These are phyloP conservation scores for Hippopotamyrus pictus DNA, from an alignment of 2,797 vertebrate genomes.

Conservation along the genomic window DNA sequence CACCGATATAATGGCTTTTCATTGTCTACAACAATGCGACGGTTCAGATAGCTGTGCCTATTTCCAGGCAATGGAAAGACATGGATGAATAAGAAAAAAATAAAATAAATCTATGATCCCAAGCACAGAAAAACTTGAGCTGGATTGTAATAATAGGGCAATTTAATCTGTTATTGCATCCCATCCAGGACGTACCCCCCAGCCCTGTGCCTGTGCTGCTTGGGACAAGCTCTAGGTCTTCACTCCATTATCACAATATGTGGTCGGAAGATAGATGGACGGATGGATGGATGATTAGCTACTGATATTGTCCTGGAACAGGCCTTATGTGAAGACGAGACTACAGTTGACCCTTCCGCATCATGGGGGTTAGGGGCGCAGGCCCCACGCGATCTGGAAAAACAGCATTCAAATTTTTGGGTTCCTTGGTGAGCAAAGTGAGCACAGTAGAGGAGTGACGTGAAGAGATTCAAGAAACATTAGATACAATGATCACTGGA, in stretches of 20 bases:
- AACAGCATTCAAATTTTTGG: not conserved
- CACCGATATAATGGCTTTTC: not conserved
- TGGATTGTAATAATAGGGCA: not conserved
- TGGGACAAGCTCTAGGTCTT: not conserved
- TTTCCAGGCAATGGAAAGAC: not conserved
- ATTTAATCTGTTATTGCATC: not conserved
- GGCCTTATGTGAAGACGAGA: not conserved
- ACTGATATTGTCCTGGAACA: not conserved
- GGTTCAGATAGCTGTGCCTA: not conserved
- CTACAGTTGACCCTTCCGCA: not conserved
- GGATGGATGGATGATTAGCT: not conserved
- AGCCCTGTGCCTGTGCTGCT: not conserved
- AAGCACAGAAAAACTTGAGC: not conserved
- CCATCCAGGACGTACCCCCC: not conserved
- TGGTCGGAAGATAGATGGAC: not conserved
- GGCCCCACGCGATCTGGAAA: not conserved
- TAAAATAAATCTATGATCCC: not conserved
- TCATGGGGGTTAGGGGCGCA: not conserved
- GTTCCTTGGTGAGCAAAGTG: not conserved
- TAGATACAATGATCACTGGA: not conserved
- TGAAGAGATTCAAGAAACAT: not conserved
- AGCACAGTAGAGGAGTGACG: not conserved
- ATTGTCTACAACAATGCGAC: not conserved
- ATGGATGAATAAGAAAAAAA: not conserved
- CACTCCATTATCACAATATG: not conserved